Base-by-base conservation (phyloP, 1,140 invertebrate species). In the Drosophila willistoni region DNA sequence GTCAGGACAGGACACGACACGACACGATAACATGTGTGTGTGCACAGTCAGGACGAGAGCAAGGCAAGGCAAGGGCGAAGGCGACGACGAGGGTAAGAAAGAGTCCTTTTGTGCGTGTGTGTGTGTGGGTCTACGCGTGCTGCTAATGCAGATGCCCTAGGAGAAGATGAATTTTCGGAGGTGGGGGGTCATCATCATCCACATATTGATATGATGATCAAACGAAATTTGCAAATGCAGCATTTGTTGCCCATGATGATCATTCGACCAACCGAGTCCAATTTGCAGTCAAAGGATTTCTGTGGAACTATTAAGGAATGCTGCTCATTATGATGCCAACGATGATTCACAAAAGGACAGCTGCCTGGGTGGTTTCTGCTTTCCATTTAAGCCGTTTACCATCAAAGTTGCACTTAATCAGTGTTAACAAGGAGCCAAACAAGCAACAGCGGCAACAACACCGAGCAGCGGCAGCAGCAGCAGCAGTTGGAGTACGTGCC, bases 381-480 rank as follows among this genome's bases (percentile, higher is more conserved):
- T 51, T 51, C 44, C 78, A 70, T 77, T 77, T 77, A 65, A 77
- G 79, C 61, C 65, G 74, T 72, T 85, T 73, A 54, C 57, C 59
- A 54, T 64, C 68, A 76, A 87, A 83, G 83, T 74, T 84, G 72
- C 70, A 80, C 80, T 86, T 78, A 89, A 86, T 86, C 83, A 83
- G 76, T 66, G 68, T 64, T 77, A 68, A 68, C 59, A 68, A 22
- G 19, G 12, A 29, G 63, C 51, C 72, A 59, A 59, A 36, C 56
- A 59, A 33, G 56, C 33, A 36, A 17, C 33, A 59, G 25, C 13
- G 9, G 6, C 42, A 61, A 19, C 59, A 71, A 33, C 60, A 64
- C 25, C 62, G 22, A 6, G 13, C 41, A 61, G 36, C 59, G 68
- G 39, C 60, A 61, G 36, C 59, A 71, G 39, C 60, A 64, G 33